phyloP scores from a whole-genome alignment of 2,113 vertebrate genomes.

The Phoenicopterus ruber region DNA sequence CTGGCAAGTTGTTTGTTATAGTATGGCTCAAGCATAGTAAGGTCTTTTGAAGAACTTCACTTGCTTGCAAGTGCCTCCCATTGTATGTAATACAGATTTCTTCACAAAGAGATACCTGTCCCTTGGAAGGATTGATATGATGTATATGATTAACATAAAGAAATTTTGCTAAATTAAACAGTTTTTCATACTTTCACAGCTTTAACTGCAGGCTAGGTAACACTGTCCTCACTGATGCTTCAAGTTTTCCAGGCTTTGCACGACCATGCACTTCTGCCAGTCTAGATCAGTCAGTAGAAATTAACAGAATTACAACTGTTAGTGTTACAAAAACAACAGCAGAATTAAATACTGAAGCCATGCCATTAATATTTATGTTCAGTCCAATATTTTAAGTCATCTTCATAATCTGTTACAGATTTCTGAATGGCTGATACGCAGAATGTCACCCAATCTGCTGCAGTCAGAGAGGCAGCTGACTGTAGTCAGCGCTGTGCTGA shows the following conservation, averaged over 20 bases:
- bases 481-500: neutral
- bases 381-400: neutral
- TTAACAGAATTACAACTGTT: neutral
- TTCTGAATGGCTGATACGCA: neutral
- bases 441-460: neutral
- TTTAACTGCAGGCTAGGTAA: neutral
- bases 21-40: neutral
- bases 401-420: neutral
- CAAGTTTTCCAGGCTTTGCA: fast-evolving
- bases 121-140: neutral
- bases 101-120: neutral
- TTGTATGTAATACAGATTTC: neutral
- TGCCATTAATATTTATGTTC: neutral
- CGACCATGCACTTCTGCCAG: neutral
- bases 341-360: neutral
- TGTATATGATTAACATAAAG: neutral
- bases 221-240: neutral
- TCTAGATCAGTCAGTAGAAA: neutral
- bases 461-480: neutral
- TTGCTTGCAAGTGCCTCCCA: neutral
- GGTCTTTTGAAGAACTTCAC: neutral
- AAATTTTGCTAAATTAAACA: neutral
- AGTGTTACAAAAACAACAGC: neutral
- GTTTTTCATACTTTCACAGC: neutral
- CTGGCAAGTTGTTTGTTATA: neutral